Evolutionary conservation across 92 coral and sea anemone genomes (phyloP), one percentile per base, ranked within the genome.

Genomic region (Phenganax stokvisi): DNA sequence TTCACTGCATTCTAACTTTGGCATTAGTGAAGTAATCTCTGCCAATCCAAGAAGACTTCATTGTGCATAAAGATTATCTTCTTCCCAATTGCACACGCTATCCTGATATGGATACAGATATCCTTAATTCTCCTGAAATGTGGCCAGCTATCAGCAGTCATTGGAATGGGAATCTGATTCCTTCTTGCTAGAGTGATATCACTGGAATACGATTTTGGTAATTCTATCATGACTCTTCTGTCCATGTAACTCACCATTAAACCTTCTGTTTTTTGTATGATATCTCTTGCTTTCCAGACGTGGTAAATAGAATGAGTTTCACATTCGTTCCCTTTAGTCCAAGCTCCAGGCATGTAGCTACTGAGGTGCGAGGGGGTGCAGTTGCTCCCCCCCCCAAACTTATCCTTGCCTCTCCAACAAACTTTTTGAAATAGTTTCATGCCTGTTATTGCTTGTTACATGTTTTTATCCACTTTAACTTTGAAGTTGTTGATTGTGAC

Each of bases 131-230:
- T 54, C 29, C 65, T 7, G 10, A 88, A 78, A 16, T 88, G 86
- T 10, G 84, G 70, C 86, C 90, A 85, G 3, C 15, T n/a, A 13
- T 64, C 62, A 10, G 90, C 87, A 6, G 69, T 84, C 12, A 59
- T 85, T 10, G 87, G 78, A 0, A 51, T 57, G 7, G 88, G 86
- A 25, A 88, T 85, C 68, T 88, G 87, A 66, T 78, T 79, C 37
- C 79, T 69, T 47, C 87, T 77, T 25, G 87, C 59, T 7, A 73
- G 84, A 17, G 57, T 57, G 15, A 29, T 27, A 54, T 77, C 83
- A 17, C 80, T 47, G 12, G 87, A 52, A 56, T 79, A 77, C 57
- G 71, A 10, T 27, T 77, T 84, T 4, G 59, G 83, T 11, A 79
- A 8, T 17, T 57, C 10, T 10, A 70, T 57, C 60, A 54, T 62